These are phyloP conservation scores for Ferrisia virgata DNA, from an alignment of 2,888 invertebrate species.

Conservation along the genomic window DNA sequence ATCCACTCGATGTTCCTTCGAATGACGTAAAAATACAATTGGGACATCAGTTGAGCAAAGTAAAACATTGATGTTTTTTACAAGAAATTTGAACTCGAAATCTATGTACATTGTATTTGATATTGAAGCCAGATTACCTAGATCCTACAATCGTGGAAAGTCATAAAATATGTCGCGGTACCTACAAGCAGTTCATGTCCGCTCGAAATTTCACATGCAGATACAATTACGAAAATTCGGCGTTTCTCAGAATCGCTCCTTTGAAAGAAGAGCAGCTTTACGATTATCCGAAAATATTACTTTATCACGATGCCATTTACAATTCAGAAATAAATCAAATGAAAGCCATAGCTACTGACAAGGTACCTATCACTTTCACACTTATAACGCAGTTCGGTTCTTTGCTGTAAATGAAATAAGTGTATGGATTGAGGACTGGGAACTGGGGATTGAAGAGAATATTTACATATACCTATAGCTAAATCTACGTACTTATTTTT, in stretches of 20 bases:
- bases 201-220: constrained; percentile 51
- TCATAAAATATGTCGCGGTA: background rate
- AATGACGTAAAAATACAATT: background rate
- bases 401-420: constrained; percentile 89
- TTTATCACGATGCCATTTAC: background rate
- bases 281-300: background rate
- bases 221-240: background rate
- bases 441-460: no score
- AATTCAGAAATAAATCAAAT: background rate
- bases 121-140: background rate
- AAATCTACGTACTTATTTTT: no score
- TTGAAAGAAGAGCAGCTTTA: background rate
- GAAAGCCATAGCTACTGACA: background rate
- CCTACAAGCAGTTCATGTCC: background rate
- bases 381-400: constrained; percentile 68
- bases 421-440: no score
- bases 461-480: no score
- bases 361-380: background rate
- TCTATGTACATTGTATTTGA: background rate
- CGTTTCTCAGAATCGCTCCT: background rate
- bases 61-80: background rate
- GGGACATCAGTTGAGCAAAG: background rate
- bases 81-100: background rate
- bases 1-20: background rate
- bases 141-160: background rate